phyloP scores from a whole-genome alignment of 2,888 invertebrate species.

The Lypha dubia region DNA sequence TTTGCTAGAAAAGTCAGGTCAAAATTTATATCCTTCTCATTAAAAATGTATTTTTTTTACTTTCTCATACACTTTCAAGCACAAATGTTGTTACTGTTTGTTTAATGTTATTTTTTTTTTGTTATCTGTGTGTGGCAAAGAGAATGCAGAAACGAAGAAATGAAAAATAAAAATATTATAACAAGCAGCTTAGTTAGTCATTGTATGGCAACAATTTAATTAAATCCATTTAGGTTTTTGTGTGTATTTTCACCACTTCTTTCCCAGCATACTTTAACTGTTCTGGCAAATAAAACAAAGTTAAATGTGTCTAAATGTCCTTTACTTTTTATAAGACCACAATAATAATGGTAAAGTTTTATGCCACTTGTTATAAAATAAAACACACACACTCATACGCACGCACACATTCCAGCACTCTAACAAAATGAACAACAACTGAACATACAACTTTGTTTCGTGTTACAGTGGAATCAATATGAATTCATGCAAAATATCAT shows the following conservation, averaged over 20 bases:
- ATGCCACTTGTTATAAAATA: slow-evolving; percentile 49
- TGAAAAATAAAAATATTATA: slow-evolving; percentile 4
- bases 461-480: neutral
- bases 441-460: neutral
- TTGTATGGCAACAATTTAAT: slow-evolving; percentile 69
- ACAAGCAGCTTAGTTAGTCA: slow-evolving; percentile 60
- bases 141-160: slow-evolving; percentile 2
- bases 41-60: slow-evolving; percentile 35
- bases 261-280: slow-evolving; percentile 1
- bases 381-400: too few relatives aligned
- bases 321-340: slow-evolving; percentile 61
- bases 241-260: slow-evolving; percentile 20
- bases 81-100: slow-evolving; percentile 19
- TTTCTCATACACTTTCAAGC: slow-evolving; percentile 13
- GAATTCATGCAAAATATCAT: neutral
- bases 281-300: slow-evolving; percentile 6
- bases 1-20: slow-evolving; percentile 34
- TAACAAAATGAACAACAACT: neutral
- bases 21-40: slow-evolving; percentile 52
- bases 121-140: slow-evolving; percentile 1
- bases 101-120: slow-evolving; percentile 30
- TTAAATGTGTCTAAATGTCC: slow-evolving; percentile 41
- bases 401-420: neutral
- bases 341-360: slow-evolving; percentile 63
- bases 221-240: slow-evolving; percentile 67